Percentiles rank a stretch among this genome's conserved stretches.
phyloP scores from a whole-genome alignment of 2,888 invertebrate species.

The Geophilus truncorum region DNA sequence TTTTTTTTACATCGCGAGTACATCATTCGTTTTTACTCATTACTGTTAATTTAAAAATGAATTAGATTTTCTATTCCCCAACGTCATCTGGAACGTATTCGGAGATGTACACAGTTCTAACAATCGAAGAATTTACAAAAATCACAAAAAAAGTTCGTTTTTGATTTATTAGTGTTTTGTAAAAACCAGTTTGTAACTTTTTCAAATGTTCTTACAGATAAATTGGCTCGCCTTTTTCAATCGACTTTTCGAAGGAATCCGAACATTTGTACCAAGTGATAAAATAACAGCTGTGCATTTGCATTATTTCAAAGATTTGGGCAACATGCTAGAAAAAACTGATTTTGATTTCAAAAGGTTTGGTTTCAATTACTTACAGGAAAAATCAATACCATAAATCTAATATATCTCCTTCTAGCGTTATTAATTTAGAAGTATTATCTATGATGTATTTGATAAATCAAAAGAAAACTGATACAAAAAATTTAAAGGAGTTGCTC shows the following conservation, averaged over 20 bases:
- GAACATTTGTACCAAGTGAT: background rate
- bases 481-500: background rate
- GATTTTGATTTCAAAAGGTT: background rate
- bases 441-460: background rate
- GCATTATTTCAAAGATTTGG: background rate
- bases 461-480: background rate
- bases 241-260: background rate
- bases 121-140: too few relatives aligned
- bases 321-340: background rate
- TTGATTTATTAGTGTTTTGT: background rate
- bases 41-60: too few relatives aligned
- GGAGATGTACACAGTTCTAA: too few relatives aligned
- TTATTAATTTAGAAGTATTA: background rate
- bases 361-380: background rate
- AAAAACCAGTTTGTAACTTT: background rate
- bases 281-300: background rate
- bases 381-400: too few relatives aligned
- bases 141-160: too few relatives aligned
- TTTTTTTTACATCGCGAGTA: too few relatives aligned
- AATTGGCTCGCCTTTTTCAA: background rate
- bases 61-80: too few relatives aligned
- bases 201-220: background rate
- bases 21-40: too few relatives aligned
- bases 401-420: background rate
- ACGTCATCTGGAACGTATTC: too few relatives aligned